These are phyloP conservation scores for Stercorarius parasiticus DNA, from an alignment of 2,113 vertebrate genomes.

Conservation along the genomic window DNA sequence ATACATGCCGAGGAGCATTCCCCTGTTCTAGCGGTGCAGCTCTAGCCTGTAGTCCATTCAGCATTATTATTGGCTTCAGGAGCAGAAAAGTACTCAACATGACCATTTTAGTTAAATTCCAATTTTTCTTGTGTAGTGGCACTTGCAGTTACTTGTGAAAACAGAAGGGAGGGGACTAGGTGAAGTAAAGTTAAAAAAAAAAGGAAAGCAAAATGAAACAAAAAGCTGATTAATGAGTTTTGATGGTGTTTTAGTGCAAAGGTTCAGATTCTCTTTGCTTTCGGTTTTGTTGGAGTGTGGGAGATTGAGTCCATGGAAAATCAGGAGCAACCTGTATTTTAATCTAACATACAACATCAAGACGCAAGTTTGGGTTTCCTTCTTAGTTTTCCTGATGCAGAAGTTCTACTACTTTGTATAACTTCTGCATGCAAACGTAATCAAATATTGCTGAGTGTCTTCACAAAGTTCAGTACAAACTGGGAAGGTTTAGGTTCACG, in stretches of 20 bases:
- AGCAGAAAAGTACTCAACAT: not conserved
- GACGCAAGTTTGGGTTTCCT: not conserved
- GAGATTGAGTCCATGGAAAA: not conserved
- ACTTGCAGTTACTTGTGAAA: not conserved
- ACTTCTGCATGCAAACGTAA: not conserved
- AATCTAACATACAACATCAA: rapidly evolving
- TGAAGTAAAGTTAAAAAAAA: not conserved
- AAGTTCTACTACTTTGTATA: not conserved
- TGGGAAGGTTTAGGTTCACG: rapidly evolving
- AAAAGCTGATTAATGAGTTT: not conserved
- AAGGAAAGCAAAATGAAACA: not conserved
- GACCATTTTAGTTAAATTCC: not conserved
- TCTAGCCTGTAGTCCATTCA: not conserved
- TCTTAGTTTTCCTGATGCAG: not conserved
- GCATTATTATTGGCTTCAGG: not conserved
- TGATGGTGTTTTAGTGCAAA: not conserved
- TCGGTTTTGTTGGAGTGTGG: not conserved
- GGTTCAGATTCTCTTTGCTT: not conserved
- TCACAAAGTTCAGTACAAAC: not conserved
- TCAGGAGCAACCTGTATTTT: not conserved
- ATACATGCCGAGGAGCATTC: rapidly evolving
- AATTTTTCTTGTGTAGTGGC: not conserved
- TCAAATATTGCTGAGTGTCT: not conserved
- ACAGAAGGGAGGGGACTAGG: not conserved
- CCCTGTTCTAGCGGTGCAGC: not conserved